A percentile compares a stretch with the other conserved stretches of the same genome.
Evolutionary conservation across 2,888 invertebrate genomes (phyloP).

Genomic region (Crematogaster levior): DNA sequence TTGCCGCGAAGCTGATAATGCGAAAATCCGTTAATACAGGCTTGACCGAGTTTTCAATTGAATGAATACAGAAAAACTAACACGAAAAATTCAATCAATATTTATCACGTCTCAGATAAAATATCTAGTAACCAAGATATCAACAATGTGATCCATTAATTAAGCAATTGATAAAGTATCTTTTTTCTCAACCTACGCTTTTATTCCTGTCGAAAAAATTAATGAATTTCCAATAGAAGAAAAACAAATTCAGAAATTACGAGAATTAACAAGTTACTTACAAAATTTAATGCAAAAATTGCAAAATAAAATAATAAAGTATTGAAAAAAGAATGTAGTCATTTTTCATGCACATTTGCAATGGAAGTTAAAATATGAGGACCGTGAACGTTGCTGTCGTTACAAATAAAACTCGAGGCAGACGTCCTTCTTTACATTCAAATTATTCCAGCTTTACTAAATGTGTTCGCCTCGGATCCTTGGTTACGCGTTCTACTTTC

Average conservation of each 20-base stretch:
- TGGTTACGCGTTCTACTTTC: conserved; percentile 41
- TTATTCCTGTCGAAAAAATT: conserved; percentile 15
- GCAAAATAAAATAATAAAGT: not conserved
- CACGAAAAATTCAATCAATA: conserved; percentile 68
- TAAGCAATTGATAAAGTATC: not conserved
- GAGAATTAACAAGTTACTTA: conserved; percentile 2
- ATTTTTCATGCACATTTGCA: not conserved
- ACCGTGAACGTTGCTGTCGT: conserved; percentile 21
- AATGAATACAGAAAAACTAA: conserved; percentile 61
- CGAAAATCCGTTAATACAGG: conserved; percentile 66
- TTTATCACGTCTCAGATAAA: conserved; percentile 60
- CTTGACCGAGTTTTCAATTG: conserved; percentile 75
- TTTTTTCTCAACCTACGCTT: not conserved
- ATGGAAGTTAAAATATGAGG: conserved; percentile 10
- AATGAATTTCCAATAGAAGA: not conserved
- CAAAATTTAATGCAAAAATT: conserved; percentile 2
- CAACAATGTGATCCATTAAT: conserved; percentile 24
- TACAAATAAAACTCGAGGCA: conserved; percentile 30
- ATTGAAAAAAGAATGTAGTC: not conserved
- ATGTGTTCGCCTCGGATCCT: conserved; percentile 37
- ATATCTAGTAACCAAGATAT: conserved; percentile 53
- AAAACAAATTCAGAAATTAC: not conserved
- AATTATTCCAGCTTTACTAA: conserved; percentile 48
- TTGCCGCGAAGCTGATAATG: conserved; percentile 41
- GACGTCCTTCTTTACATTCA: conserved; percentile 33